phyloP scores from a whole-genome alignment of 1,140 invertebrate species.

The Drosophila funebris region DNA sequence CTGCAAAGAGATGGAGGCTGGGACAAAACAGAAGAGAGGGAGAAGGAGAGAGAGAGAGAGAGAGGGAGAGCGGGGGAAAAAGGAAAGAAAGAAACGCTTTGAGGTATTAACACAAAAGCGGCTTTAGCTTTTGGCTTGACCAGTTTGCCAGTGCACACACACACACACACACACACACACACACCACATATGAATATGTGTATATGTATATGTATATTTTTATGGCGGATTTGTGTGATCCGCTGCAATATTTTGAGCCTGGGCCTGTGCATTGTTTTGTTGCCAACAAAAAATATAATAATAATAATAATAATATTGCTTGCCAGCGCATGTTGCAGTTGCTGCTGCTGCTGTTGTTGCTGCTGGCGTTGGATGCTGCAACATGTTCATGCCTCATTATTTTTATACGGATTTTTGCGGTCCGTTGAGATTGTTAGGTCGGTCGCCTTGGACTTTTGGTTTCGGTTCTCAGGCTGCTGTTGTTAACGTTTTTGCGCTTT shows the following conservation, averaged over 20 bases:
- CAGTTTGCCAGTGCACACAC: conserved; percentile 29
- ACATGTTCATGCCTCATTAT: conserved; percentile 82
- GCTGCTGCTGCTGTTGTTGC: conserved; percentile 12
- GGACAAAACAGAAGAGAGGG: not conserved
- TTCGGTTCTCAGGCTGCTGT: conserved; percentile 58
- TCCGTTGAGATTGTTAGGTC: conserved; percentile 57
- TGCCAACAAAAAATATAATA: conserved; percentile 51
- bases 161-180: not conserved
- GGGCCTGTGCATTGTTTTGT: conserved; percentile 70
- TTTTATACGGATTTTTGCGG: conserved; percentile 79
- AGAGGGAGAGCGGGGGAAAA: conserved; percentile 3
- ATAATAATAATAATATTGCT: conserved; percentile 71
- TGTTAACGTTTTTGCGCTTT: conserved; percentile 18
- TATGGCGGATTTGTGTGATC: conserved; percentile 83
- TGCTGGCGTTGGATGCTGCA: conserved; percentile 54
- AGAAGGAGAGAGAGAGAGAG: not conserved
- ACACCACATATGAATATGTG: too few relatives aligned
- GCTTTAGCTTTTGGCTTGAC: conserved; percentile 70
- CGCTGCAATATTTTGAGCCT: conserved; percentile 72
- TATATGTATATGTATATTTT: conserved; percentile 48
- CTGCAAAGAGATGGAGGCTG: conserved; percentile 23
- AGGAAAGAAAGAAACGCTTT: conserved; percentile 48
- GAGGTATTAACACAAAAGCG: conserved; percentile 80
- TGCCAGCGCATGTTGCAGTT: conserved; percentile 43
- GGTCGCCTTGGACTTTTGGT: conserved; percentile 54